Evolutionary conservation across 2,113 vertebrate genomes (phyloP), one percentile per base, ranked within the genome.

Genomic region (Lagopus leucura): DNA sequence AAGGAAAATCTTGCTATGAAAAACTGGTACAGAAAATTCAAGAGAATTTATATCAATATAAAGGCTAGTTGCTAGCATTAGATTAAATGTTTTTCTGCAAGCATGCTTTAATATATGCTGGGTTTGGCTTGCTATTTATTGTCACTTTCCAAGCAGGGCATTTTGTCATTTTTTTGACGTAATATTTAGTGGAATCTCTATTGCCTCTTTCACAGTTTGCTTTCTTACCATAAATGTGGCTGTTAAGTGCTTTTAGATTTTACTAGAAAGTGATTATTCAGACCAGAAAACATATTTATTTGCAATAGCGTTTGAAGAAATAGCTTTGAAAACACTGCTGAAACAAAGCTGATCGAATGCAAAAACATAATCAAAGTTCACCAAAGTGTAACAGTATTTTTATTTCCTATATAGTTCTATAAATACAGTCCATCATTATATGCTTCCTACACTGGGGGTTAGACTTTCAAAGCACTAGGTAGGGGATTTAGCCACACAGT

Each of bases 401-500:
- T 54, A 54, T 57, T 3, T 38, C 64, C 47, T 57, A 21, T 32
- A 45, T 7, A 22, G 22, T 30, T 52, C 81, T 92, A 67, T 21
- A 70, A 76, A 77, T 47, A 28, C 16, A 89, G 81, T 14, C 45
- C 87, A 86, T 54, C 81, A 4, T 58, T 32, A 36, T 28, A 79
- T 3, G 60, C 60, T 63, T 45, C 86, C 85, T 54, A 28, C 79
- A 74, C 1, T 1, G 2, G 58, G 64, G 21, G 75, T 42, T 61
- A 81, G 89, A 67, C 60, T 94, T 82, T 82, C 90, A 88, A 79
- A 92, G 84, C 73, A 13, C 77, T 70, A 3, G 1, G 3, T 1
- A 30, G 83, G 72, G 90, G 89, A 90, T 93, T 94, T 82, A 94
- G 76, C 63, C 47, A 40, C 81, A 63, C 52, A 84, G 91, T 82